Base-by-base conservation (phyloP, 1,140 invertebrate species). In the Tetramorium alpestre region DNA sequence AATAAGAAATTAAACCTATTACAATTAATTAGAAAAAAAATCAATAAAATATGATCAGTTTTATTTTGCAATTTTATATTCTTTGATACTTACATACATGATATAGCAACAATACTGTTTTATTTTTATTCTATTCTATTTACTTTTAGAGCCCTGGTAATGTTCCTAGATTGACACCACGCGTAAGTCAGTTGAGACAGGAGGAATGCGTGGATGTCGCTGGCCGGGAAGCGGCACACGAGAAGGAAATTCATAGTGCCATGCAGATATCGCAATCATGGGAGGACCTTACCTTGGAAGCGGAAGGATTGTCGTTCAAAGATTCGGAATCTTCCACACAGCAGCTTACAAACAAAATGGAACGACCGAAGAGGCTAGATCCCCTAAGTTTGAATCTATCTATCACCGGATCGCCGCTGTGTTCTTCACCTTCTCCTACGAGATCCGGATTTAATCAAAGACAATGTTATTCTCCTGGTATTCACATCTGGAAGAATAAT, bases 241-340 rank as follows among this genome's bases (percentile, higher is more conserved):
- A 99, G 96, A 96, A 97, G 65, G 98, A 98, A 95, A 96, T 98
- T 73, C 97, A 98, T 93, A 97, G 97, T 92, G 97, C 98, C 87
- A 98, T 99, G 96, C 97, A 98, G 94, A 98, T 99, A 95, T 98
- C 98, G 1, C 98, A 98, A 93, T 98, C 98, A 22, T 98, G 97
- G 96, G 98, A 98, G 94, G 98, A 98, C 95, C 96, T 99, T 4
- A 97, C 97, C 0, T 95, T 98, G 44, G 97, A 98, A 86, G 96
- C 96, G 4, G 97, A 97, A 91, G 94, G 94, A 70, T 75, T 95
- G 11, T 94, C 94, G 0, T 95, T 95, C 38, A 95, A 95, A 76
- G 95, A 95, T 65, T 94, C 95, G 1, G 95, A 95, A 38, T 94
- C 94, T 18, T 86, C 94, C 25, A 93, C 91, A 4, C 92, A 94